Conservation (phyloP, 1,140 invertebrate species). For the Drosophila auraria region DNA sequence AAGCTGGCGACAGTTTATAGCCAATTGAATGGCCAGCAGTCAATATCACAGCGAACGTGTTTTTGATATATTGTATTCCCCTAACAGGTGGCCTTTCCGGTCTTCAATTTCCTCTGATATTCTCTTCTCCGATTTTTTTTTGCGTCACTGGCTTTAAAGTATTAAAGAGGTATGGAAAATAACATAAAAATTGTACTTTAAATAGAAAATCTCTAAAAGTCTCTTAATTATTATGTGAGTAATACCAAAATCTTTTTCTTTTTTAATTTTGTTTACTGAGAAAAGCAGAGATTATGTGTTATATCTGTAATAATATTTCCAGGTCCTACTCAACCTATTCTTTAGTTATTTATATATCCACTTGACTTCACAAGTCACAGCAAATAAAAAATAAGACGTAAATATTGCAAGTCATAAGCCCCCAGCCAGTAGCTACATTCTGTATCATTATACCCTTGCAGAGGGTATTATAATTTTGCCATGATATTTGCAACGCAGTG, state of each 20-base stretch:
- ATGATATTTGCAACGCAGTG: no score
- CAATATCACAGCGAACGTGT: conserved; percentile 32
- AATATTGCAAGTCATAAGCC: conserved; percentile 39
- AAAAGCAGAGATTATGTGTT: not conserved
- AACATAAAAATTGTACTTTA: not conserved
- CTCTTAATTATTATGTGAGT: no score
- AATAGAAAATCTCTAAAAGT: no score
- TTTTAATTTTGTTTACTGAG: not conserved
- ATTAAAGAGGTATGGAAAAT: conserved; percentile 4
- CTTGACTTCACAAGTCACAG: conserved; percentile 27
- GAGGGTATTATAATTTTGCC: no score
- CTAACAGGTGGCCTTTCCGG: conserved; percentile 74
- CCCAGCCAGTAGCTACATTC: conserved; percentile 17
- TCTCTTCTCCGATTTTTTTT: conserved; percentile 2
- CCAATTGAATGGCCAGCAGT: conserved; percentile 33
- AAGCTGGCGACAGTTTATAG: conserved; percentile 55
- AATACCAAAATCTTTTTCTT: not conserved
- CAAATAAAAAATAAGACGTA: conserved; percentile 47
- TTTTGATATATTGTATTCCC: conserved; percentile 55
- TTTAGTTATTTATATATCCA: not conserved
- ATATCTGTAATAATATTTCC: not conserved
- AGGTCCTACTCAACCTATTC: not conserved
- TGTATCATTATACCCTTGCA: no score
- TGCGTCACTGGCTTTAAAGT: conserved; percentile 40
- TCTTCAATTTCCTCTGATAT: conserved; percentile 28